Evolutionary conservation across 2,113 vertebrate species (phyloP).

Genomic region (Thunnus thynnus): DNA sequence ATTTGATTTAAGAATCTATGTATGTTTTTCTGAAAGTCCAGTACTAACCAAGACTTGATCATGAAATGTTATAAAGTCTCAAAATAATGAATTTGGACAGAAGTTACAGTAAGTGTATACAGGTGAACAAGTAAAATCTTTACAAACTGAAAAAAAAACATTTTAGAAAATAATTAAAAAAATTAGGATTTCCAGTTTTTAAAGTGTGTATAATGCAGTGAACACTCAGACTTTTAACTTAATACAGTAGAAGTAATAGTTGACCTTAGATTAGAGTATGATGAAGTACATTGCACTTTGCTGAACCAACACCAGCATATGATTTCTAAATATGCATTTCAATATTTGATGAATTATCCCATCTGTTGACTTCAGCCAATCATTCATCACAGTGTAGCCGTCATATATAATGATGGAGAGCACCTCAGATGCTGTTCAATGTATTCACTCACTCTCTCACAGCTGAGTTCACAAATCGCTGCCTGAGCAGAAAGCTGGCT

Average conservation of each 20-base stretch:
- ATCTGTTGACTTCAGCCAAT: slow-evolving; percentile 39
- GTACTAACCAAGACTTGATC: background rate
- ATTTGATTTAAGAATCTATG: background rate
- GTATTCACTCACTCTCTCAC: slow-evolving; percentile 24
- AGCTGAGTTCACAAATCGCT: slow-evolving; percentile 33
- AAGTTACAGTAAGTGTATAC: too few species aligned
- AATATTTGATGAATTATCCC: slow-evolving; percentile 37
- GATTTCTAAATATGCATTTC: slow-evolving; percentile 24
- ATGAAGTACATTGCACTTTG: slow-evolving; percentile 12
- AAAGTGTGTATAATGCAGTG: background rate
- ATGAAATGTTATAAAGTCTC: too few species aligned
- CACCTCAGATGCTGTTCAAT: background rate
- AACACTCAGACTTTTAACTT: too few species aligned
- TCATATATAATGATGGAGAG: slow-evolving; percentile 36
- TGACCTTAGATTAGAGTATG: slow-evolving; percentile 14
- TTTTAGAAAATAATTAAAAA: background rate
- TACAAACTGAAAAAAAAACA: background rate
- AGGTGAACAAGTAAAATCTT: too few species aligned
- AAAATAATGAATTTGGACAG: too few species aligned
- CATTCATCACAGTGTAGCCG: slow-evolving; percentile 26
- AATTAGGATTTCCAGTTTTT: too few species aligned
- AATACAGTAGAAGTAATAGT: background rate
- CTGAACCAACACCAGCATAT: slow-evolving; percentile 11
- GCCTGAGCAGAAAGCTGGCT: slow-evolving; percentile 11
- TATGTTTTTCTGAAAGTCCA: background rate